Evolutionary conservation across 2,113 vertebrate genomes (phyloP).

Genomic region (Gila orcuttii): DNA sequence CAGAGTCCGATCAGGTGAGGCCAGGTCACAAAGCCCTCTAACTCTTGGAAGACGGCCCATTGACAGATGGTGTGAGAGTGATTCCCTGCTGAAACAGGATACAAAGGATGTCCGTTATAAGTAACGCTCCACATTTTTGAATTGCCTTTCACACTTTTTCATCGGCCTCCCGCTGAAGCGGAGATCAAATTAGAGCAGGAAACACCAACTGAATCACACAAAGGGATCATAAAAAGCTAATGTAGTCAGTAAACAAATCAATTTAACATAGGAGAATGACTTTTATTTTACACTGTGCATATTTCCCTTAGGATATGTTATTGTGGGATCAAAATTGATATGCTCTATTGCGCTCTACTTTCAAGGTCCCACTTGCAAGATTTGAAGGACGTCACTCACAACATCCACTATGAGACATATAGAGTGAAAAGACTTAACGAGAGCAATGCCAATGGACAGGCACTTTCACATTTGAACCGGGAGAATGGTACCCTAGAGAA

Average conservation of each 20-base stretch:
- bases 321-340: slow-evolving; percentile 4
- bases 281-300: slow-evolving; percentile 25
- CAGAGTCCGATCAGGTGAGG: background rate
- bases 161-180: background rate
- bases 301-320: slow-evolving; percentile 14
- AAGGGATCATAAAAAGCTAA: slow-evolving; percentile 18
- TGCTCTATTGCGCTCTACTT: background rate
- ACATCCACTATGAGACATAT: slow-evolving; percentile 92
- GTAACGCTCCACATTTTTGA: slow-evolving; percentile 11
- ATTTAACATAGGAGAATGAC: background rate
- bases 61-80: slow-evolving; percentile 35
- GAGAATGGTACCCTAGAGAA: slow-evolving; percentile 68
- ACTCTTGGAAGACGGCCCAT: slow-evolving; percentile 10
- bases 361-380: slow-evolving; percentile 92
- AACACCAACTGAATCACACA: background rate
- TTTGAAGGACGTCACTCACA: slow-evolving; percentile 95
- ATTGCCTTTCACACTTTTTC: slow-evolving; percentile 24
- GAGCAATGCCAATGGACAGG: slow-evolving; percentile 75
- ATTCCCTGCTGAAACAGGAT: slow-evolving; percentile 20
- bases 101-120: slow-evolving; percentile 24
- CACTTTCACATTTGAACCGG: slow-evolving; percentile 59
- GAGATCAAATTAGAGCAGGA: background rate
- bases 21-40: slow-evolving; percentile 9
- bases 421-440: slow-evolving; percentile 84
- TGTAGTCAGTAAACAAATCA: background rate